Percentiles rank a stretch among this genome's conserved stretches.
Conservation (phyloP, 2,888 invertebrate species). For the Gasteruption jaculator region DNA sequence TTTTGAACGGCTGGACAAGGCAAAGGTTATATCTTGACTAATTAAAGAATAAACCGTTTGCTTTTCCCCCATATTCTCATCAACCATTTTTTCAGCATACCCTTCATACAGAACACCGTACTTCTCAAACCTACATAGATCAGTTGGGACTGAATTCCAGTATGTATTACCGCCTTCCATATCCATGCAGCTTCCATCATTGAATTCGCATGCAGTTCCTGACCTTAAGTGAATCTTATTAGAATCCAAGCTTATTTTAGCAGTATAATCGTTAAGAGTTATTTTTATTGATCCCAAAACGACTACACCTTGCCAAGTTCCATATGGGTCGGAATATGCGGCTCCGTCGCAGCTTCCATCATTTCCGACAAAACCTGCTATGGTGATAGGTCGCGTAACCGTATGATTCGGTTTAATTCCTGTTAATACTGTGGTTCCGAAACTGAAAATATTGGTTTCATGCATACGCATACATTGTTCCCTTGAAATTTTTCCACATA, state of each 20-base stretch:
- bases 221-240: constrained; percentile 13
- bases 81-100: constrained; percentile 4
- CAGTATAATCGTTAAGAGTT: background rate
- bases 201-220: constrained; percentile 10
- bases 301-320: constrained; percentile 19
- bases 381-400: constrained; percentile 7
- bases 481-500: no score
- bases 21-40: constrained; percentile 20
- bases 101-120: constrained; percentile 26
- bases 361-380: constrained; percentile 7
- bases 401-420: no score
- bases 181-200: constrained; percentile 13
- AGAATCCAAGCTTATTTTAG: constrained; percentile 8
- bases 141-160: constrained; percentile 9
- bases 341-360: constrained; percentile 21
- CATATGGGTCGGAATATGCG: constrained; percentile 22
- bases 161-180: constrained; percentile 18
- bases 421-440: no score
- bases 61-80: background rate
- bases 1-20: constrained; percentile 12
- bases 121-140: constrained; percentile 13
- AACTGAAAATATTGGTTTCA: no score
- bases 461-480: no score
- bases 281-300: constrained; percentile 14
- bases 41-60: constrained; percentile 16